Base-by-base conservation (phyloP, 2,797 vertebrate species). In the Cephalopachus bancanus region DNA sequence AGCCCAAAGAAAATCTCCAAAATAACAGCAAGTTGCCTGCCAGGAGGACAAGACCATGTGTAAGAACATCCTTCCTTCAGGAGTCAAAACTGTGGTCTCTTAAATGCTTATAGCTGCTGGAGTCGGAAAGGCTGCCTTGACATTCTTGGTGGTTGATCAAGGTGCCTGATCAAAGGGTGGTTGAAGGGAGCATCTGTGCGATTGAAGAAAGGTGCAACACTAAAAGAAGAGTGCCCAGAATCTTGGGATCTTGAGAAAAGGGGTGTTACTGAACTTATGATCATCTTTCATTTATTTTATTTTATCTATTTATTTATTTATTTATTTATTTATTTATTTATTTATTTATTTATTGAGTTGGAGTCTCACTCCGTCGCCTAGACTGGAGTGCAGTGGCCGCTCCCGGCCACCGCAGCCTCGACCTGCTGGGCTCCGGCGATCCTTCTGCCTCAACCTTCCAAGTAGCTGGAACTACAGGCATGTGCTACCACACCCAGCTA, bases 11-110 rank as follows among this genome's bases (percentile, higher is more conserved):
- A 89, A 89, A 90, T 22, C 7, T 75, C 44, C 19, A 53, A 74
- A 93, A 67, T 8, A 59, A 81, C 10, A 80, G n/a, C 1, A 15
- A 88, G 75, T 85, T 10, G 22, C 24, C 44, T 53, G n/a, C 53
- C 11, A 30, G 80, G n/a, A 76, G 22, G 49, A 86, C n/a, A 72
- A 49, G 4, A 28, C 64, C 1, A 0, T 0, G 0, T 0, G 3
- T 2, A 33, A 64, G 55, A n/a, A 33, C 49, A 59, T 22, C 26
- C 26, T 74, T 87, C 74, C 7, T 12, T 16, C 26, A 0, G 17
- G 49, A 90, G n/a, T 17, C 30, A 49, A 49, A 91, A 20, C 90
- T 5, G 26, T 20, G n/a, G 37, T 37, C 59, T 62, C 37, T 6
- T 28, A 55, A 1, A 7, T 14, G 30, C 65, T 28, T 10, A 55